A percentile compares a stretch with the other conserved stretches of the same genome.
These are phyloP conservation scores for Bathynomus jamesi DNA, from an alignment of 1,140 invertebrate genomes.

Conservation along the genomic window DNA sequence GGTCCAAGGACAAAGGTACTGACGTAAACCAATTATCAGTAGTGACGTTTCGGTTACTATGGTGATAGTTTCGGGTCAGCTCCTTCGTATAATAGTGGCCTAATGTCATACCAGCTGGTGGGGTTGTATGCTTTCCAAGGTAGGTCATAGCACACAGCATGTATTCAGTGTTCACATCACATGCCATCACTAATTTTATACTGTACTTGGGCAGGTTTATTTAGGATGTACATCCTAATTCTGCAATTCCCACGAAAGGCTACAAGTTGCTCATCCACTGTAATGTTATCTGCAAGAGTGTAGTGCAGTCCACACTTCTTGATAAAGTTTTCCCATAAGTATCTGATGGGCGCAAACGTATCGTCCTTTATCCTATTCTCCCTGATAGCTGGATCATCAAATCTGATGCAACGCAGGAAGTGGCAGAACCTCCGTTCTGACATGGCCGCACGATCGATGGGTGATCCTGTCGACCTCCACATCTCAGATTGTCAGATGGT, in stretches of 20 bases:
- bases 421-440: constrained; percentile 12
- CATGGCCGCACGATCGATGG: constrained; percentile 12
- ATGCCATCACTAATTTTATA: neutral
- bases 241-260: constrained; percentile 16
- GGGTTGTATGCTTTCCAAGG: neutral
- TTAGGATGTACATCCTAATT: constrained; percentile 2
- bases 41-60: neutral
- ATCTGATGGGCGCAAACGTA: constrained; percentile 36
- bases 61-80: neutral
- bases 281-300: constrained; percentile 13
- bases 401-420: constrained; percentile 25
- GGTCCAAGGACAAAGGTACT: neutral
- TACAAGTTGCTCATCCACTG: constrained; percentile 23
- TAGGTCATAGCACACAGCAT: neutral
- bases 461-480: constrained; percentile 6
- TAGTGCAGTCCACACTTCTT: constrained; percentile 11
- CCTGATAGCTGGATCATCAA: constrained; percentile 37
- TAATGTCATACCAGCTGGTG: neutral
- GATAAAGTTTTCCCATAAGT: constrained; percentile 35
- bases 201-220: constrained; percentile 8
- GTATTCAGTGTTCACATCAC: neutral
- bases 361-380: constrained; percentile 22
- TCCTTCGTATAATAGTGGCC: constrained; percentile 1
- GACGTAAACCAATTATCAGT: constrained; percentile 14
- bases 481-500: constrained; percentile 6